Evolutionary conservation across 2,888 invertebrate species (phyloP), one percentile per base, ranked within the genome.

Genomic region (Polylopha cassiicola): DNA sequence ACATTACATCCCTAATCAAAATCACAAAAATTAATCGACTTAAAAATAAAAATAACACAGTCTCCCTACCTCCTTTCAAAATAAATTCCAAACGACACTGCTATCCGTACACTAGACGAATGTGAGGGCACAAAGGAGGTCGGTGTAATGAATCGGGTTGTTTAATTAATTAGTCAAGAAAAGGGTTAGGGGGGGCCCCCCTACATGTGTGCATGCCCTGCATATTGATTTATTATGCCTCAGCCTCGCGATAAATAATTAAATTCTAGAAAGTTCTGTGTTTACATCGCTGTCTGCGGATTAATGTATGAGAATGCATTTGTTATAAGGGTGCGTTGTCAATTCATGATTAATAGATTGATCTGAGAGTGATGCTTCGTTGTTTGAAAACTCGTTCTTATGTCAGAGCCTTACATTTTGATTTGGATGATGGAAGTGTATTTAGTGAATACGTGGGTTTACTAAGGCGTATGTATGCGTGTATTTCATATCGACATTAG

Each of bases 61-160:
- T 23, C 8, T 28, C 9, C 21, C 4, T 4, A 30, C 24, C 11
- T 24, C 15, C 20, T 43, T 41, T 39, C 16, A 33, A 44, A 41
- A 41, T 16, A 33, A 27, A 15, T 28, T n/a, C n/a, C n/a, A n/a
- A n/a, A n/a, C n/a, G n/a, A n/a, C 47, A 47, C 44, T 74, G 66
- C 73, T 61, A 55, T 64, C 79, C 44, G 68, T 62, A 74, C 76
- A 55, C 67, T 70, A 82, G 82, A 81, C 77, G 84, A 76, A 84
- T 84, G 84, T 77, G 75, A 78, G 78, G 77, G 78, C 60, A 82
- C 80, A 81, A 79, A 81, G 74, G 81, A 81, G 74, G 80, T 73
- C 72, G 74, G 71, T 84, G 87, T 90, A 90, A 90, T 90, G 90
- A 90, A 90, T 90, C 90, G 89, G n/a, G 89, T 88, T 89, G 89